phyloP scores from a whole-genome alignment of 1,140 invertebrate genomes.

The Philopotamus ludificatus region DNA sequence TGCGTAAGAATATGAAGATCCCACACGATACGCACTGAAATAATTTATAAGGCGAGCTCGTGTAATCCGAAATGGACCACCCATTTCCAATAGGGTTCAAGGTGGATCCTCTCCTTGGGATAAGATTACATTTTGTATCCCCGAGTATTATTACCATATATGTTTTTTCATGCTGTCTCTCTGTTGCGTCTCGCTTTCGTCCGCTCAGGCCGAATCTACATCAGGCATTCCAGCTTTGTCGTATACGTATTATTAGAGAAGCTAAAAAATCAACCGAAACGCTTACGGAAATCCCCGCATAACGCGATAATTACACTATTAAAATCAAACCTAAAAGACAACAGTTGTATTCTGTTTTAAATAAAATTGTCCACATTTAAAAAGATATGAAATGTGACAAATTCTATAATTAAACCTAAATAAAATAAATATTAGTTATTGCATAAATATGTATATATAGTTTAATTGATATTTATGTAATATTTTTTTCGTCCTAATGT shows the following conservation, averaged over 20 bases:
- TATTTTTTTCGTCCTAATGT: too few species aligned
- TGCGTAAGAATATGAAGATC: constrained; percentile 18
- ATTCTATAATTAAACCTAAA: too few species aligned
- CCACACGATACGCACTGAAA: constrained; percentile 13
- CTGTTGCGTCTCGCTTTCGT: too few species aligned
- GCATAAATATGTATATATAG: too few species aligned
- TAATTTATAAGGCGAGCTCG: constrained; percentile 28
- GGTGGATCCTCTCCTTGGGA: constrained; percentile 26
- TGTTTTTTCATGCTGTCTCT: neutral
- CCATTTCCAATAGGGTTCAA: constrained; percentile 38
- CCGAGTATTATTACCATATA: neutral
- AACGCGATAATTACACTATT: too few species aligned
- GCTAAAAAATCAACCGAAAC: neutral
- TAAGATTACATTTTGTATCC: constrained; percentile 35
- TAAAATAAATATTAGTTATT: too few species aligned
- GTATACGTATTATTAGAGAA: neutral
- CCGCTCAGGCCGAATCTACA: neutral
- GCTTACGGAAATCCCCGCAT: neutral
- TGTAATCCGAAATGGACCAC: constrained; percentile 28
- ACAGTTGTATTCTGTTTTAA: too few species aligned
- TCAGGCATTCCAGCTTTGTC: neutral
- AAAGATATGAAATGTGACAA: too few species aligned
- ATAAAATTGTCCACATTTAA: too few species aligned
- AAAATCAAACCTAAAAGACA: too few species aligned
- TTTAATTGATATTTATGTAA: too few species aligned